A percentile compares a stretch with the other conserved stretches of the same genome.
These are phyloP conservation scores for Hoplodrina ambigua DNA, from an alignment of 2,888 invertebrate genomes.

Conservation along the genomic window DNA sequence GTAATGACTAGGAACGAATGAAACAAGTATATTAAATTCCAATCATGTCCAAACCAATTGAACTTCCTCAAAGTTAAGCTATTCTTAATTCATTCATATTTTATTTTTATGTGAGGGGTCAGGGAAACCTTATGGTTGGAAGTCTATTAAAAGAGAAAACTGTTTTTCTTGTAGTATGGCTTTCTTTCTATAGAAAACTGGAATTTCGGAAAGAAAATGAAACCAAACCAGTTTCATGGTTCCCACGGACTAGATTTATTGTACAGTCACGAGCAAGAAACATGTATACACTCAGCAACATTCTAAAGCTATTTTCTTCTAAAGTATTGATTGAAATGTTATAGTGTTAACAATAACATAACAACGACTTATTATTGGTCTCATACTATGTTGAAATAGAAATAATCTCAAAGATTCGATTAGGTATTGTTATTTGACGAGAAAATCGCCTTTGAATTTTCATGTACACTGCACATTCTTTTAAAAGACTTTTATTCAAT, in stretches of 20 bases:
- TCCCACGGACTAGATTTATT: conserved; percentile 8
- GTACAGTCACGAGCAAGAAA: too few relatives aligned
- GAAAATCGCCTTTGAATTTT: too few relatives aligned
- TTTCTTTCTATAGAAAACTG: background rate
- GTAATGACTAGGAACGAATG: conserved; percentile 8
- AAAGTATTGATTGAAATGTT: too few relatives aligned
- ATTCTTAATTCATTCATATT: conserved; percentile 21
- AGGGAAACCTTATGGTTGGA: background rate
- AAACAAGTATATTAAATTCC: conserved; percentile 23
- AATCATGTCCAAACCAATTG: conserved; percentile 19
- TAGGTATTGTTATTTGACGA: too few relatives aligned
- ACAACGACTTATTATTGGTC: too few relatives aligned
- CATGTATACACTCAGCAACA: too few relatives aligned
- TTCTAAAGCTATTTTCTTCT: too few relatives aligned
- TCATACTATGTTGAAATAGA: too few relatives aligned
- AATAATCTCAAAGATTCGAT: too few relatives aligned
- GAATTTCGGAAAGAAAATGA: background rate
- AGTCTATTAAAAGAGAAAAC: background rate
- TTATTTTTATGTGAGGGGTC: conserved; percentile 16
- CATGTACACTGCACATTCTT: background rate
- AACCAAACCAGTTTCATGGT: conserved; percentile 12
- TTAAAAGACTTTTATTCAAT: background rate
- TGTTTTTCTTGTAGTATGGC: background rate
- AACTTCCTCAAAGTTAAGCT: conserved; percentile 20
- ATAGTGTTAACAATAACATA: too few relatives aligned